phyloP scores from a whole-genome alignment of 2,797 vertebrate species.

The Pagetopsis macropterus region DNA sequence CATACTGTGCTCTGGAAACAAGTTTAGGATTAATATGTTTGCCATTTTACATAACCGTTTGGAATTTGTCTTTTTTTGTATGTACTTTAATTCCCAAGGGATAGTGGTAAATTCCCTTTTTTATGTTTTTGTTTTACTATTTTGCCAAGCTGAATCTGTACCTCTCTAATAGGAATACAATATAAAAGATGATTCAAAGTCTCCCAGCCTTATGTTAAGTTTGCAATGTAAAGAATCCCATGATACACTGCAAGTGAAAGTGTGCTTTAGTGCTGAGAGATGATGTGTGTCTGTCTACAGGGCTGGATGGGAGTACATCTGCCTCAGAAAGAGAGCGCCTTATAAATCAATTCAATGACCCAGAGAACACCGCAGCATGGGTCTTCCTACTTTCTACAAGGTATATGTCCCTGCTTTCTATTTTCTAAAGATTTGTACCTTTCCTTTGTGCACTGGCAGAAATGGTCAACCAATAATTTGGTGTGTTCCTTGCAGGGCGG shows the following conservation, averaged over 20 bases:
- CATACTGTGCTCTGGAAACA: not conserved
- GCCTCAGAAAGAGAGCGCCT: conserved; percentile 95
- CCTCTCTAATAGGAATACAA: not conserved
- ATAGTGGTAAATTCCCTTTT: not conserved
- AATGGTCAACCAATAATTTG: not conserved
- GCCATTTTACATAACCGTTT: not conserved
- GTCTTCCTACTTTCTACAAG: conserved; percentile 96
- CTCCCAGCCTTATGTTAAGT: not conserved
- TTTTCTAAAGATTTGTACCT: not conserved
- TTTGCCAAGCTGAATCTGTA: not conserved
- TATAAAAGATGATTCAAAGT: conserved; percentile 8
- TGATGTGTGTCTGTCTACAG: conserved; percentile 74
- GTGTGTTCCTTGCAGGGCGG: conserved; percentile 84
- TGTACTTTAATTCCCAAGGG: not conserved
- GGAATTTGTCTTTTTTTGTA: not conserved
- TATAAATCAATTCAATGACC: conserved; percentile 98
- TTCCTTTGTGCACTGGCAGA: not conserved
- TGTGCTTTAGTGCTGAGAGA: conserved; percentile 11
- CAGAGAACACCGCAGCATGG: conserved; percentile 88
- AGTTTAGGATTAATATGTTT: not conserved
- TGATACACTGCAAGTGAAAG: not conserved
- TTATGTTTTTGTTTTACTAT: not conserved
- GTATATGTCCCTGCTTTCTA: conserved; percentile 71
- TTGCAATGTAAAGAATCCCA: conserved; percentile 3
- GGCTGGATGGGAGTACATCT: conserved; percentile 96